Percentiles rank a stretch among this genome's conserved stretches.
Evolutionary conservation across 2,113 vertebrate species (phyloP).

Genomic region (Cryptotis parvus): DNA sequence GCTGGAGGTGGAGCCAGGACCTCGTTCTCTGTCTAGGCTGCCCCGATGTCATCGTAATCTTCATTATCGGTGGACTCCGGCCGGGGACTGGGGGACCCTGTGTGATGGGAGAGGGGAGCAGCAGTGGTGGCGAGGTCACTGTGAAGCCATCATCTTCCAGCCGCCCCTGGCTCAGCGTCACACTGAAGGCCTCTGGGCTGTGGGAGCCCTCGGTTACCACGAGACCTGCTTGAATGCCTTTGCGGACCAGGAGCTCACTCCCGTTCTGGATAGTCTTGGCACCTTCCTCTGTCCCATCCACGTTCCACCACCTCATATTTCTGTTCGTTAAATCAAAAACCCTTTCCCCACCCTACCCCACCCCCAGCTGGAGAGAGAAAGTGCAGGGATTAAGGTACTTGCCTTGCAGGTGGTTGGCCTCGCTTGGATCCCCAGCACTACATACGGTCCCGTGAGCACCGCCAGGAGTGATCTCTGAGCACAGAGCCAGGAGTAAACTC

Average conservation of each 20-base stretch:
- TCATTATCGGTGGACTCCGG: constrained; percentile 4
- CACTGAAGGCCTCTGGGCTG: not conserved
- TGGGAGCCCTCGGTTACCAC: not conserved
- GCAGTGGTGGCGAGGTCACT: not conserved
- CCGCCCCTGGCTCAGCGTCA: not conserved
- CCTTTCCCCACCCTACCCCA: no score
- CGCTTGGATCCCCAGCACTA: not conserved
- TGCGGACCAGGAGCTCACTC: not conserved
- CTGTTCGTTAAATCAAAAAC: not conserved
- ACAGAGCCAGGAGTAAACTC: no score
- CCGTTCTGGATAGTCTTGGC: not conserved
- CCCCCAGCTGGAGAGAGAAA: not conserved
- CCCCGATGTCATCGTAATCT: constrained; percentile 84
- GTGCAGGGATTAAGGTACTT: not conserved
- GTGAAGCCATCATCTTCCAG: no score
- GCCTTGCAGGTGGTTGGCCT: not conserved
- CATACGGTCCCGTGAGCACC: not conserved
- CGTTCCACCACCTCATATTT: not conserved
- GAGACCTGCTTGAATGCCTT: not conserved
- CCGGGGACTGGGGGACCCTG: fast-evolving
- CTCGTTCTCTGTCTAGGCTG: not conserved
- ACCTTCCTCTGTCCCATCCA: not conserved
- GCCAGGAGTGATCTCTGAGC: no score
- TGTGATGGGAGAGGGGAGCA: not conserved
- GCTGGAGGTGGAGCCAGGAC: fast-evolving